Conservation (phyloP, 1,140 invertebrate species). For the Lethrus apterus region DNA sequence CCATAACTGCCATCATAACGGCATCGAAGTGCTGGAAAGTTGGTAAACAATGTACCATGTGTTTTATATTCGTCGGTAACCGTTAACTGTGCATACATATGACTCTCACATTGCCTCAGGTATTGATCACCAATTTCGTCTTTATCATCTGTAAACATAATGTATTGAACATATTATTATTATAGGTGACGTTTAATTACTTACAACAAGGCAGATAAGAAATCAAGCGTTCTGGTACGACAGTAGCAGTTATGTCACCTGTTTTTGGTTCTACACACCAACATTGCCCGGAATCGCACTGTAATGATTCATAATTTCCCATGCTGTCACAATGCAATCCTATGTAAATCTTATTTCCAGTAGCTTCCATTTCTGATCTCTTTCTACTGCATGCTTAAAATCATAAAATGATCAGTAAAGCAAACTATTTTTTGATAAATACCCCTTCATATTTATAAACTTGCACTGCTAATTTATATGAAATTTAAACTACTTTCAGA, state of each 20-base stretch:
- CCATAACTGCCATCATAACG: conserved; percentile 54
- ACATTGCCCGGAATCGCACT: conserved; percentile 52
- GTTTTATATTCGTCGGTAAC: conserved; percentile 43
- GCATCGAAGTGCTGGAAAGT: conserved; percentile 43
- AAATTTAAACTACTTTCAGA: too few relatives aligned
- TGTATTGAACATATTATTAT: background rate
- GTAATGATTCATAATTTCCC: conserved; percentile 54
- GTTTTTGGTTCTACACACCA: conserved; percentile 52
- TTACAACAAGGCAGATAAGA: conserved; percentile 50
- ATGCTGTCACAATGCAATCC: conserved; percentile 49
- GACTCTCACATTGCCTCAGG: conserved; percentile 52
- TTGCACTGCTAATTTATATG: too few relatives aligned
- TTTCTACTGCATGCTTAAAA: conserved; percentile 49
- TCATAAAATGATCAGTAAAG: background rate
- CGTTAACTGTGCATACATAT: conserved; percentile 41
- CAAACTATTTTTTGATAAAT: too few relatives aligned
- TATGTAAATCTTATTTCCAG: conserved; percentile 36
- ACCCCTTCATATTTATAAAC: too few relatives aligned
- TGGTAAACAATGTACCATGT: conserved; percentile 45
- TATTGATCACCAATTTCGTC: conserved; percentile 44
- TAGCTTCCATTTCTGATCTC: conserved; percentile 42
- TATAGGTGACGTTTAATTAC: conserved; percentile 24
- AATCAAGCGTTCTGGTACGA: conserved; percentile 47
- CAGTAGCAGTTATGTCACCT: conserved; percentile 43
- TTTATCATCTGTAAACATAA: conserved; percentile 36